phyloP scores from a whole-genome alignment of 2,797 vertebrate species.

The Pipistrellus pygmaeus region DNA sequence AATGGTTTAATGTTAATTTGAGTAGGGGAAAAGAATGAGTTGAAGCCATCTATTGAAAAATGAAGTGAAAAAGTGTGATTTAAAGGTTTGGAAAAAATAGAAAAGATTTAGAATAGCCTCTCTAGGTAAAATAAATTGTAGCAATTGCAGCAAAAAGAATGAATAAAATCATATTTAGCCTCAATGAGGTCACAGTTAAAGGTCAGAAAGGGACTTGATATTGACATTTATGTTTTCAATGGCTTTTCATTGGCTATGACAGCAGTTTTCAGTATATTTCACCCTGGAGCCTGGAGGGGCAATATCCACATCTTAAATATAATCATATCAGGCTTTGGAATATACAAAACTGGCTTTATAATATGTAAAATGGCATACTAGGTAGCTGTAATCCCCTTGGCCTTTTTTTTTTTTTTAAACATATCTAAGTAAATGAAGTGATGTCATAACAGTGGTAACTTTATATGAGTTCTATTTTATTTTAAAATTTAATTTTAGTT shows the following conservation, averaged over 20 bases:
- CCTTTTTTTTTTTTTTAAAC: neutral
- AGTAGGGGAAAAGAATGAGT: neutral
- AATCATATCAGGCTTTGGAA: neutral
- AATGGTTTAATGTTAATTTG: neutral
- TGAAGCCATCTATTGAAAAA: neutral
- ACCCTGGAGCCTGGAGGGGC: neutral
- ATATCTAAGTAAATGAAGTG: constrained; percentile 10
- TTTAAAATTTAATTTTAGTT: constrained; percentile 45
- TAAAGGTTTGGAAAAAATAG: neutral
- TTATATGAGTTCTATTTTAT: constrained; percentile 18
- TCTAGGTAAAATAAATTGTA: neutral
- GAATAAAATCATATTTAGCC: neutral
- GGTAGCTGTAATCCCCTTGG: neutral
- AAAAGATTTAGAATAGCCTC: neutral
- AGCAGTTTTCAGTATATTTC: constrained; percentile 7
- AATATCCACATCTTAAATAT: neutral
- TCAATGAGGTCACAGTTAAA: neutral
- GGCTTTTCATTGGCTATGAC: neutral
- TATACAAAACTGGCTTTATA: constrained; percentile 26
- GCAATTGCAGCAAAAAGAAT: neutral
- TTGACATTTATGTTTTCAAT: constrained; percentile 29
- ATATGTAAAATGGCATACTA: constrained; percentile 13
- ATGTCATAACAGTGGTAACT: constrained; percentile 5
- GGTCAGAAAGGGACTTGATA: neutral
- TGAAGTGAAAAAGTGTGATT: neutral